Evolutionary conservation across 2,888 invertebrate species (phyloP).

Genomic region (Agrotis puta): DNA sequence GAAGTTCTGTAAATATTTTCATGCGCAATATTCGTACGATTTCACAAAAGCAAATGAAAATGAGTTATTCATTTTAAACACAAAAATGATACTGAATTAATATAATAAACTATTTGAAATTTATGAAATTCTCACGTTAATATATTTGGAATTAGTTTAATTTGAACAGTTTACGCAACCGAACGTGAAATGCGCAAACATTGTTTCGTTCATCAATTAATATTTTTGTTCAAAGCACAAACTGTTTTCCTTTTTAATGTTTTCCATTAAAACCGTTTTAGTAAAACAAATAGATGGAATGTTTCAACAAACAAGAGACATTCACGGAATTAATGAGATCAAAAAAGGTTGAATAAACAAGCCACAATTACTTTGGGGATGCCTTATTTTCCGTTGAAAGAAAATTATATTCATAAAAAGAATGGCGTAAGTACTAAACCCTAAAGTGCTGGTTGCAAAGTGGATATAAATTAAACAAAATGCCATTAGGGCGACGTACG

Average conservation of each 20-base stretch:
- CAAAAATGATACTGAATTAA: neutral
- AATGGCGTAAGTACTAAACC: constrained; percentile 27
- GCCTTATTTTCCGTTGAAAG: constrained; percentile 36
- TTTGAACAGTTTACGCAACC: constrained; percentile 23
- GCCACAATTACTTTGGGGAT: constrained; percentile 28
- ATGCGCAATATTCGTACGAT: neutral
- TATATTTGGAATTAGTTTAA: constrained; percentile 23
- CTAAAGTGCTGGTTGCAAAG: constrained; percentile 32
- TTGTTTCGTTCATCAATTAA: constrained; percentile 39
- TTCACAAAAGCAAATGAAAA: constrained; percentile 13
- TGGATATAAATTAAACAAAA: constrained; percentile 38
- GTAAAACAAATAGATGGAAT: constrained; percentile 50
- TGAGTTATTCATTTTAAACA: constrained; percentile 10
- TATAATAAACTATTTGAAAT: neutral
- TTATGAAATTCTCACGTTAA: constrained; percentile 11
- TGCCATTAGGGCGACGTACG: constrained; percentile 25
- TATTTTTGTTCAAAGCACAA: constrained; percentile 28
- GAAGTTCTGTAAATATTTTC: constrained; percentile 10
- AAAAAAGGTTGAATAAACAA: constrained; percentile 52
- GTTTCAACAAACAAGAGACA: constrained; percentile 47
- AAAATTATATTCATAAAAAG: constrained; percentile 48
- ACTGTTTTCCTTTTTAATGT: constrained; percentile 27
- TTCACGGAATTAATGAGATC: constrained; percentile 54
- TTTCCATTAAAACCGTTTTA: constrained; percentile 45
- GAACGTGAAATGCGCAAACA: constrained; percentile 28